phyloP scores from a whole-genome alignment of 35 echinoderm and acorn worm species.

The Nesometra sesokonis region DNA sequence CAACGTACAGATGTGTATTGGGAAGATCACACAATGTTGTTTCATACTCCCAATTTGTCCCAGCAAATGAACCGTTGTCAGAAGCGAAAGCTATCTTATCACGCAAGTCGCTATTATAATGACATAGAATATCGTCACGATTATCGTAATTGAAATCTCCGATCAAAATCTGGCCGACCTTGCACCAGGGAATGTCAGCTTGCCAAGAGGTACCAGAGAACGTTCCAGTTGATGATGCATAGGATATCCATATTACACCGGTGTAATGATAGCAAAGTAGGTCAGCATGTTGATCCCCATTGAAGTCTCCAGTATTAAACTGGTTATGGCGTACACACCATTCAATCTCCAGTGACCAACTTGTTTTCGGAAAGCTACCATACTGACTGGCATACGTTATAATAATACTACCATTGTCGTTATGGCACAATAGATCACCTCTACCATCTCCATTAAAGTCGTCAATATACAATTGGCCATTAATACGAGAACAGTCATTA shows the following conservation, averaged over 20 bases:
- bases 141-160: neutral
- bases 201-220: neutral
- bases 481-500: neutral
- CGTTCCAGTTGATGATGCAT: neutral
- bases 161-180: neutral
- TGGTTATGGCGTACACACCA: neutral
- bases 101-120: neutral
- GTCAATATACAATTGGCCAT: neutral
- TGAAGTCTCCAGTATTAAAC: constrained; percentile 6
- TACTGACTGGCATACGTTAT: neutral
- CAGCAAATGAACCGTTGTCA: too few relatives aligned
- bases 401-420: neutral
- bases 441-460: constrained; percentile 24
- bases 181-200: neutral
- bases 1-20: neutral
- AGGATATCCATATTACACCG: neutral
- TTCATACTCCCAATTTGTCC: too few relatives aligned
- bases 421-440: constrained; percentile 8
- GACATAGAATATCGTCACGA: neutral
- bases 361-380: neutral
- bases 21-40: too few relatives aligned
- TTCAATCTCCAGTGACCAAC: neutral
- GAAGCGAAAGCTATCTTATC: neutral
- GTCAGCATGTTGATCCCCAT: neutral
- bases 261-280: neutral